Conservation (phyloP, 2,888 invertebrate species). For the Cotesia congregata region DNA sequence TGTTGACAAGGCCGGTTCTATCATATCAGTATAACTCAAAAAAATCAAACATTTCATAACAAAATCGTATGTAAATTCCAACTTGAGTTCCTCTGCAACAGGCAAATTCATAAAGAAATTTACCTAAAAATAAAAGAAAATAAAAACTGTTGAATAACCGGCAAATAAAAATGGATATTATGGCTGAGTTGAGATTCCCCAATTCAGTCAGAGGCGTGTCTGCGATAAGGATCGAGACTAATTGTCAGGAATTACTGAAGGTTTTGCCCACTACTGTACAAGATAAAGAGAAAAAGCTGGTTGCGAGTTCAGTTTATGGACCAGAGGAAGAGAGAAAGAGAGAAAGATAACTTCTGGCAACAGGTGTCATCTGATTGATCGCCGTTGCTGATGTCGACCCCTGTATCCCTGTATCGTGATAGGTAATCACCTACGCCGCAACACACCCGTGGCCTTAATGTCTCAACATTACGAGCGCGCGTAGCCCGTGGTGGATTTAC, state of each 20-base stretch:
- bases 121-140: too few relatives aligned
- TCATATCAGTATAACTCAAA: too few relatives aligned
- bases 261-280: constrained; percentile 47
- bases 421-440: constrained; percentile 62
- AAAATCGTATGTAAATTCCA: too few relatives aligned
- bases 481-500: constrained; percentile 10
- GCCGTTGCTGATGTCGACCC: constrained; percentile 59
- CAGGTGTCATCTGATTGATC: constrained; percentile 71
- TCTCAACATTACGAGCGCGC: constrained; percentile 58
- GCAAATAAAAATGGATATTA: background rate
- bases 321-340: constrained; percentile 47
- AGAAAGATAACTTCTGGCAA: constrained; percentile 56
- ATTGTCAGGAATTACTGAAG: constrained; percentile 68
- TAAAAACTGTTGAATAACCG: background rate
- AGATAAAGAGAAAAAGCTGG: constrained; percentile 33
- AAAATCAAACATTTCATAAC: too few relatives aligned
- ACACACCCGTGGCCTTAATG: constrained; percentile 65
- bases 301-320: constrained; percentile 49
- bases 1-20: too few relatives aligned
- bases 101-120: background rate
- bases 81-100: constrained; percentile 14
- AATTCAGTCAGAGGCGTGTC: constrained; percentile 53
- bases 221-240: constrained; percentile 68
- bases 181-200: constrained; percentile 14
- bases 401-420: constrained; percentile 48